phyloP scores from a whole-genome alignment of 2,113 vertebrate species.

The Etheostoma cragini region DNA sequence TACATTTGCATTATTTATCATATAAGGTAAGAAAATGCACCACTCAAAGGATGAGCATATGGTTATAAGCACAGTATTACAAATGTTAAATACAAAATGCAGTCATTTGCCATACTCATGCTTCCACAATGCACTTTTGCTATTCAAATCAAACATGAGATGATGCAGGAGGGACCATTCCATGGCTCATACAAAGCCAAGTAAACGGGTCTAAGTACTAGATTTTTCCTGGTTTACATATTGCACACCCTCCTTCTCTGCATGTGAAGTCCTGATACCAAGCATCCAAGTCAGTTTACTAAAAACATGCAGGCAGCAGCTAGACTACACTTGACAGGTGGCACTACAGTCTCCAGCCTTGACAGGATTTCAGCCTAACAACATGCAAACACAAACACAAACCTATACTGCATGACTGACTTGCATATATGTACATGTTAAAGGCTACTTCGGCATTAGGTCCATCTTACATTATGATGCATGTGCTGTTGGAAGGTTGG shows the following conservation, averaged over 20 bases:
- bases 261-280: not conserved
- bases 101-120: conserved; percentile 63
- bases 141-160: conserved; percentile 56
- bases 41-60: conserved; percentile 59
- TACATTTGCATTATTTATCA: conserved; percentile 86
- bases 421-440: conserved; percentile 33
- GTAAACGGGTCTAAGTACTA: conserved; percentile 39
- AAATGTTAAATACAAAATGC: conserved; percentile 80
- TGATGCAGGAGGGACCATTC: conserved; percentile 19
- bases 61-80: conserved; percentile 78
- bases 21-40: conserved; percentile 78
- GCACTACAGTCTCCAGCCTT: conserved; percentile 42
- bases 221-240: conserved; percentile 14
- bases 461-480: conserved; percentile 54
- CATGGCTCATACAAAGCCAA: conserved; percentile 35
- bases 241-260: not conserved
- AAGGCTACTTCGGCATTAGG: conserved; percentile 7
- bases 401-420: conserved; percentile 1
- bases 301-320: conserved; percentile 23
- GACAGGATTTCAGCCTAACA: conserved; percentile 8
- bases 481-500: conserved; percentile 48
- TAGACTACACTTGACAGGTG: conserved; percentile 55
- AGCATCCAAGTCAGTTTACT: conserved; percentile 14
- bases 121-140: conserved; percentile 44
- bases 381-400: conserved; percentile 16